Percentiles rank a stretch among this genome's conserved stretches.
Conservation (phyloP, 92 coral and sea anemone species). For the Metridium senile region DNA sequence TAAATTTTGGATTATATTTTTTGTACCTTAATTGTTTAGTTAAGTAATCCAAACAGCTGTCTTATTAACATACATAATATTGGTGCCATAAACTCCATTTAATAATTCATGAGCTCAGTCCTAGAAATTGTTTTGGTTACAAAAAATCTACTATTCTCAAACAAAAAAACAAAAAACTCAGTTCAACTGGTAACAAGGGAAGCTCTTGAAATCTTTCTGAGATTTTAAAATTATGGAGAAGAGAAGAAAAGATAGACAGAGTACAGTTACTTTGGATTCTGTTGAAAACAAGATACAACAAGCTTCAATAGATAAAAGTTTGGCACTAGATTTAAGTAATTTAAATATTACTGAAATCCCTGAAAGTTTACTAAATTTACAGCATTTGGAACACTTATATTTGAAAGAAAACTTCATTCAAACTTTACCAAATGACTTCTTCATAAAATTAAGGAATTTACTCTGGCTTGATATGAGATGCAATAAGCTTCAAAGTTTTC, state of each 20-base stretch:
- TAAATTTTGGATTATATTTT: background rate
- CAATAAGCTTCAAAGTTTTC: slow-evolving; percentile 56
- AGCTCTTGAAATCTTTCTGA: too few relatives aligned
- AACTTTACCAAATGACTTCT: slow-evolving; percentile 57
- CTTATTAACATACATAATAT: background rate
- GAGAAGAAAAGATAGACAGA: background rate
- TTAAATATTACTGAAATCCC: slow-evolving; percentile 46
- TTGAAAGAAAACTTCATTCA: slow-evolving; percentile 56
- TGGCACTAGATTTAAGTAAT: slow-evolving; percentile 49
- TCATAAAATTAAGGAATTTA: slow-evolving; percentile 40
- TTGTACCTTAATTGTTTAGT: background rate
- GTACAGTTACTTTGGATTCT: background rate
- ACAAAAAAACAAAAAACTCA: background rate
- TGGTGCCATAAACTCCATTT: background rate
- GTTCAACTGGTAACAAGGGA: background rate
- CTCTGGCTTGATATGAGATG: slow-evolving; percentile 75
- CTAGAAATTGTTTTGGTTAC: slow-evolving; percentile 31
- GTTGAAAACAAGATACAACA: slow-evolving; percentile 25
- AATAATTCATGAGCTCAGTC: slow-evolving; percentile 19
- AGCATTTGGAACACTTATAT: slow-evolving; percentile 52
- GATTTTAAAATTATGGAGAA: too few relatives aligned
- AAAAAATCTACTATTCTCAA: background rate
- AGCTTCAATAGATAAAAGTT: slow-evolving; percentile 10
- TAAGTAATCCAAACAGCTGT: slow-evolving; percentile 5
- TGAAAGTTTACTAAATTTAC: slow-evolving; percentile 38